These are phyloP conservation scores for Xanthorhoe designata DNA, from an alignment of 2,888 invertebrate species.

Conservation along the genomic window DNA sequence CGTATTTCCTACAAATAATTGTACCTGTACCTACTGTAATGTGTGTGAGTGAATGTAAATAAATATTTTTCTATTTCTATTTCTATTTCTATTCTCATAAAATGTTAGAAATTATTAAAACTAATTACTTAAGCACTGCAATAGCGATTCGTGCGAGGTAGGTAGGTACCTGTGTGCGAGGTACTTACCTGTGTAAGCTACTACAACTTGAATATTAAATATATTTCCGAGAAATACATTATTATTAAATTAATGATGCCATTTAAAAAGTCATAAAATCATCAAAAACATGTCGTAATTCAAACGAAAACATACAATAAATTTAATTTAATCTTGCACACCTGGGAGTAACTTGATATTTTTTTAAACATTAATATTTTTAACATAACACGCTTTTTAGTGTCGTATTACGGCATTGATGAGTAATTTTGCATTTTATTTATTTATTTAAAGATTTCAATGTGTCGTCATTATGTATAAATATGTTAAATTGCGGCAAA, in stretches of 20 bases:
- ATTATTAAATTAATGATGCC: conserved; percentile 20
- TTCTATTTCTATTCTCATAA: too few relatives aligned
- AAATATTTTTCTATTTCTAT: too few relatives aligned
- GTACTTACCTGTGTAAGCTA: too few relatives aligned
- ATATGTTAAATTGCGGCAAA: background rate
- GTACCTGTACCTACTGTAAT: too few relatives aligned
- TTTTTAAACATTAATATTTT: conserved; percentile 27
- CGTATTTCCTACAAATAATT: too few relatives aligned
- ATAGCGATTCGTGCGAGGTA: too few relatives aligned
- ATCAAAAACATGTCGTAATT: conserved; percentile 32
- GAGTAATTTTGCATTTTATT: background rate
- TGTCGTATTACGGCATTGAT: conserved; percentile 34
- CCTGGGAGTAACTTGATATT: conserved; percentile 44
- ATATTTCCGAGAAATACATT: conserved; percentile 3
- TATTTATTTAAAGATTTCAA: background rate
- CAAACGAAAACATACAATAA: conserved; percentile 33
- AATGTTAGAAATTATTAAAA: too few relatives aligned
- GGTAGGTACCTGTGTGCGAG: too few relatives aligned
- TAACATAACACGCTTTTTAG: conserved; percentile 32
- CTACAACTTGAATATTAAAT: background rate
- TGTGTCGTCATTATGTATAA: background rate
- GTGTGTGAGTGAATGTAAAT: too few relatives aligned
- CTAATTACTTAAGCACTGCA: too few relatives aligned
- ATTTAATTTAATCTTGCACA: conserved; percentile 43
- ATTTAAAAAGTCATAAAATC: conserved; percentile 37